These are phyloP conservation scores for Dinomys branickii DNA, from an alignment of 2,113 vertebrate species.

Conservation along the genomic window DNA sequence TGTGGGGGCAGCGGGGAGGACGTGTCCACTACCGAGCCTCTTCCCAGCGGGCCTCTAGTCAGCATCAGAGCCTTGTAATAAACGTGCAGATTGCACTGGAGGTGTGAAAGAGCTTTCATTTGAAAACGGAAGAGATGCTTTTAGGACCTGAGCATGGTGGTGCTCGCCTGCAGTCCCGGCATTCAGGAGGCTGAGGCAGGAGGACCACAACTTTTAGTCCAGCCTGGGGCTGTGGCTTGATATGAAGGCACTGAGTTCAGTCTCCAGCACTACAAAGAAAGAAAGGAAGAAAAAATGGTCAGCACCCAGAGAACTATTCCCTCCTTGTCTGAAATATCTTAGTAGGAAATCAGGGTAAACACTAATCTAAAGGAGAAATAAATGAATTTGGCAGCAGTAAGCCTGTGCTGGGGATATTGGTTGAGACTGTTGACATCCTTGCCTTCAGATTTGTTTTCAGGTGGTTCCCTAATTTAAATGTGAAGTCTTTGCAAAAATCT, in stretches of 20 bases:
- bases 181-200: not conserved
- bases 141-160: not conserved
- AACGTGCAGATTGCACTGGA: accelerated
- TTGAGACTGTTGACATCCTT: accelerated
- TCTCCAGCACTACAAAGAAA: not conserved
- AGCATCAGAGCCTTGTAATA: accelerated
- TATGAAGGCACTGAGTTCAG: not conserved
- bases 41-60: accelerated
- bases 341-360: not conserved
- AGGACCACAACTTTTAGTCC: not conserved
- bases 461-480: not conserved
- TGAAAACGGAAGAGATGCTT: not conserved
- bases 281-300: not conserved
- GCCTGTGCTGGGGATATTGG: not conserved
- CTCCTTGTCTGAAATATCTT: not conserved
- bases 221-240: not conserved
- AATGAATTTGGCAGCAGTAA: accelerated
- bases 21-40: accelerated
- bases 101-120: accelerated
- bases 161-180: not conserved
- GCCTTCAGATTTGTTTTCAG: accelerated
- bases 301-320: accelerated
- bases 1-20: not conserved
- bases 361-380: not conserved
- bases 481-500: not conserved